phyloP scores from a whole-genome alignment of 2,888 invertebrate genomes.

The Polietes domitor region DNA sequence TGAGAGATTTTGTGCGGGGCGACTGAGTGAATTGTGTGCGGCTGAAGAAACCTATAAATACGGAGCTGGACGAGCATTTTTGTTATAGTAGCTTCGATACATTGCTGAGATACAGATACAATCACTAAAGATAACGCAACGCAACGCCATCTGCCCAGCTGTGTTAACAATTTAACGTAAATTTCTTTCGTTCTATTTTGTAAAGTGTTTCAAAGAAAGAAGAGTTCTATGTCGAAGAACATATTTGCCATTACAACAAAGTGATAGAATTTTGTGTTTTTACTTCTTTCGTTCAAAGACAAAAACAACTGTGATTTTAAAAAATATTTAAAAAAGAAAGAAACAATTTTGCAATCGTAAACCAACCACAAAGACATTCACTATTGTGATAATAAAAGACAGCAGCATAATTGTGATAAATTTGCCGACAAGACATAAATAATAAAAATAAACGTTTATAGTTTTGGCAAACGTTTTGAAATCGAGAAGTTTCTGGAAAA shows the following conservation, averaged over 20 bases:
- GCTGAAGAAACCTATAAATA: constrained; percentile 72
- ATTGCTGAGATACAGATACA: constrained; percentile 69
- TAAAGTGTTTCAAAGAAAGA: constrained; percentile 40
- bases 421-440: constrained; percentile 33
- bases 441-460: constrained; percentile 22
- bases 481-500: constrained; percentile 55
- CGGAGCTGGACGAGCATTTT: constrained; percentile 65
- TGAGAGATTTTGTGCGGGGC: not conserved
- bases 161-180: constrained; percentile 61
- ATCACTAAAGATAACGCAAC: constrained; percentile 12
- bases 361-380: constrained; percentile 4
- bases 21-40: constrained; percentile 42
- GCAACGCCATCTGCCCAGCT: constrained; percentile 46
- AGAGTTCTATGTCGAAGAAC: constrained; percentile 65
- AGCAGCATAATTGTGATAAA: constrained; percentile 61
- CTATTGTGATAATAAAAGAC: constrained; percentile 38
- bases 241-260: constrained; percentile 70
- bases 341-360: constrained; percentile 34
- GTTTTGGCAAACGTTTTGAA: constrained; percentile 42
- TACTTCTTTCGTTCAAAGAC: constrained; percentile 19
- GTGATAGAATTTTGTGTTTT: constrained; percentile 54
- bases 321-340: constrained; percentile 34
- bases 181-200: constrained; percentile 33
- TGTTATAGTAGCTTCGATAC: constrained; percentile 71
- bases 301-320: constrained; percentile 57